Conservation (phyloP, 2,888 invertebrate species). For the Diaphora mendica region DNA sequence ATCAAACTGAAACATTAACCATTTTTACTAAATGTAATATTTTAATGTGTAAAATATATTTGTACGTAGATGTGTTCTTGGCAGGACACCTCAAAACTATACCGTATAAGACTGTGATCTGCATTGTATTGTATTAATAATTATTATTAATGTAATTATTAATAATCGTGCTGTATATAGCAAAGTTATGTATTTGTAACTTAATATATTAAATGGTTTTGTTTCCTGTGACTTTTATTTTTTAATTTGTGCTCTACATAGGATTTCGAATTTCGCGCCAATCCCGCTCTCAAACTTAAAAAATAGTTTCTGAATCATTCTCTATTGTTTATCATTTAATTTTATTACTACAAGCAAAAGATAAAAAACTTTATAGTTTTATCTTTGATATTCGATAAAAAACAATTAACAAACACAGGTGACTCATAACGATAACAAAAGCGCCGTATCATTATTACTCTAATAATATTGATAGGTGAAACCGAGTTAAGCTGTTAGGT, state of each 20-base stretch:
- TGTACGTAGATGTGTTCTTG: constrained; percentile 11
- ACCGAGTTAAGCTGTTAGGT: background rate
- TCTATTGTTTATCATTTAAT: background rate
- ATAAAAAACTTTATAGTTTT: background rate
- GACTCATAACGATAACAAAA: background rate
- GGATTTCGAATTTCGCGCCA: background rate
- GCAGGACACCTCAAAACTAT: constrained; percentile 25
- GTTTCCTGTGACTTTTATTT: constrained; percentile 44
- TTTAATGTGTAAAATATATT: constrained; percentile 8
- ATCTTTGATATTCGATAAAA: background rate
- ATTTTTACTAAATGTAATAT: constrained; percentile 1
- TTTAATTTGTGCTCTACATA: constrained; percentile 10
- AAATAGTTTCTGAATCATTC: background rate
- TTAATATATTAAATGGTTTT: constrained; percentile 62
- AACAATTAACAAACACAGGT: background rate
- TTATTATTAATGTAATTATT: constrained; percentile 15
- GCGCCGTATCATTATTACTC: background rate
- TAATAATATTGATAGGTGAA: background rate
- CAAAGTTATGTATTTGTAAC: constrained; percentile 62
- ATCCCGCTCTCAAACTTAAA: background rate
- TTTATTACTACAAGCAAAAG: background rate
- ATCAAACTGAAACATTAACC: constrained; percentile 1
- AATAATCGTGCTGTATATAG: constrained; percentile 54
- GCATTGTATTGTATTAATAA: constrained; percentile 59
- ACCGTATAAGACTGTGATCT: constrained; percentile 72